A percentile compares a stretch with the other conserved stretches of the same genome.
Conservation (phyloP, 2,113 vertebrate species). For the Dolichallabes microphthalmus region DNA sequence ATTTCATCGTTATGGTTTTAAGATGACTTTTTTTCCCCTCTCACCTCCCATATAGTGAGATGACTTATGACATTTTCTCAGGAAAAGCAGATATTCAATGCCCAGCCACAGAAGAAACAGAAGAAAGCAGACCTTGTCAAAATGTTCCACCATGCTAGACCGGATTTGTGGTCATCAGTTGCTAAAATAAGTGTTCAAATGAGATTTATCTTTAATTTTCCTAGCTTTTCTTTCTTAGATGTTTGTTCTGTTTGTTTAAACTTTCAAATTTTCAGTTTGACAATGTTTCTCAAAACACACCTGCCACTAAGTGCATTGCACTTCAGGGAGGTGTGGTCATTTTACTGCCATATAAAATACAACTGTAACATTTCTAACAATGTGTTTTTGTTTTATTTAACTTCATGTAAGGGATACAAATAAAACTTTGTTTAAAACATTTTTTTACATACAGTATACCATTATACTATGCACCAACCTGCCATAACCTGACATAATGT, state of each 20-base stretch:
- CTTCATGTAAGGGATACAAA: neutral
- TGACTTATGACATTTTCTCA: neutral
- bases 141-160: slow-evolving; percentile 45
- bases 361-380: neutral
- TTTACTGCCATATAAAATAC: neutral
- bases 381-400: neutral
- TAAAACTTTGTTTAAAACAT: too few relatives aligned
- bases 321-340: neutral
- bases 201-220: neutral
- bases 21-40: neutral
- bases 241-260: neutral
- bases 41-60: neutral
- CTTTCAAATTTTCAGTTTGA: neutral
- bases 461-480: neutral
- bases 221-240: neutral
- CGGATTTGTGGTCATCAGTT: neutral
- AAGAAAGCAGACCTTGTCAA: neutral
- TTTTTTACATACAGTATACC: too few relatives aligned
- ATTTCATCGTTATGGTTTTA: neutral
- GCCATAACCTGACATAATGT: neutral
- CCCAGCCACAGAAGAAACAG: neutral
- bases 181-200: neutral
- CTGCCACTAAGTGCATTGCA: neutral
- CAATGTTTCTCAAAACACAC: neutral
- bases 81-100: neutral